Evolutionary conservation across 2,888 invertebrate genomes (phyloP), one percentile per base, ranked within the genome.

Genomic region (Hypomecis atomaria): DNA sequence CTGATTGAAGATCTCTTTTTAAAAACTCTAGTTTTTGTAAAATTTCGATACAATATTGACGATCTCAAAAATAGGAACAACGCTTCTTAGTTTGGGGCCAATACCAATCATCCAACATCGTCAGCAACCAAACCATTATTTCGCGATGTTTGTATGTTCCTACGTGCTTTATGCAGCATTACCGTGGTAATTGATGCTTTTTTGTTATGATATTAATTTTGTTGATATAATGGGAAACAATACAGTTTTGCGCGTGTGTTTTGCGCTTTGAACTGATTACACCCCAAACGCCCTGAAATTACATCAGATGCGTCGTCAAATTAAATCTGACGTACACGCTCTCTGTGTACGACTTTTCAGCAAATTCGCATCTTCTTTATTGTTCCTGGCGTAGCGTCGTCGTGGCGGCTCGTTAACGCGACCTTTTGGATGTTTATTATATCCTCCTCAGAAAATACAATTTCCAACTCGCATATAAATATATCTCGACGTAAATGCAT

Each of bases 361-460:
- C 85, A 81, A 85, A 87, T 83, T 84, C 78, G 86, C 65, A 57
- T 60, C 44, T 85, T 84, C 85, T 90, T 90, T 90, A 90, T 90
- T 90, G 89, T 89, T 88, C 88, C 86, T 86, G 83, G 87, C 86
- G 79, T 78, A 78, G 65, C 82, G 72, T 80, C 81, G 50, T 6
- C 48, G 48, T 82, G 83, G 78, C 83, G 83, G 84, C 89, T 90
- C 89, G 90, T 91, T 91, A 91, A 90, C 90, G 88, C 90, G 88
- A 90, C 90, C 89, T 90, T 89, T 89, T 77, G 83, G 79, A 89
- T 89, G 90, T 91, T 90, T 91, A 91, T 91, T 86, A 88, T 90
- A 90, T 90, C 90, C 90, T 90, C 88, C 85, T 84, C 86, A 88
- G 85, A 89, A 90, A 87, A 89, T 87, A 90, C 89, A 89, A 89